phyloP scores from a whole-genome alignment of 1,140 invertebrate species.

The Drosophila subobscura region DNA sequence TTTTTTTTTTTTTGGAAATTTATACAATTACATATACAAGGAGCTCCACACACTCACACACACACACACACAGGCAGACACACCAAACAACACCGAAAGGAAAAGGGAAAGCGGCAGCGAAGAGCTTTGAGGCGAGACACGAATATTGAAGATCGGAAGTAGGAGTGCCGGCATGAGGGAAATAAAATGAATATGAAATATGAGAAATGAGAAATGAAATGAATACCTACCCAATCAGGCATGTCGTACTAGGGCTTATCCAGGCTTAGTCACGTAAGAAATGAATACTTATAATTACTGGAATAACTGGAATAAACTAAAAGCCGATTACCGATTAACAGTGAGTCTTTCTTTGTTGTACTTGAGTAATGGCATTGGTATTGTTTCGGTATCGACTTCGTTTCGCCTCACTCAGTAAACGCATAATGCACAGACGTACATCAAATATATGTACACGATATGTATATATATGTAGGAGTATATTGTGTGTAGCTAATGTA shows the following conservation, averaged over 20 bases:
- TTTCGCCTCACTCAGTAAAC: slow-evolving; percentile 39
- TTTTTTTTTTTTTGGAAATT: slow-evolving; percentile 37
- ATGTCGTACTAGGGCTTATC: slow-evolving; percentile 17
- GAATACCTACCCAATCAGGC: slow-evolving; percentile 36
- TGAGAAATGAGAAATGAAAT: slow-evolving; percentile 8
- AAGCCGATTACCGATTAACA: no score
- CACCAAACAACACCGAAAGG: slow-evolving; percentile 9
- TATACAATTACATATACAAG: slow-evolving; percentile 34
- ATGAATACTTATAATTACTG: slow-evolving; percentile 22
- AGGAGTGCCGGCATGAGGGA: background rate
- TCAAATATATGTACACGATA: slow-evolving; percentile 45
- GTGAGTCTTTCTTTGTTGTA: no score
- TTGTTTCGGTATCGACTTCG: slow-evolving; percentile 8
- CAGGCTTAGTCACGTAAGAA: slow-evolving; percentile 21
- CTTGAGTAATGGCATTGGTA: slow-evolving; percentile 4
- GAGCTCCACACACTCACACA: slow-evolving; percentile 14
- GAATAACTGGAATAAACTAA: slow-evolving; percentile 21
- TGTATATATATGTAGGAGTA: slow-evolving; percentile 40
- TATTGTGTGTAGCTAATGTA: slow-evolving; percentile 51
- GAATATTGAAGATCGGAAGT: slow-evolving; percentile 2
- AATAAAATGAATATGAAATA: slow-evolving; percentile 7
- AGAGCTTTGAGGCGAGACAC: background rate
- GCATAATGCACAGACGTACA: slow-evolving; percentile 30
- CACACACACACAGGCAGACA: slow-evolving; percentile 12
- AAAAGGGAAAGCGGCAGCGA: slow-evolving; percentile 11